Evolutionary conservation across 2,888 invertebrate species (phyloP), one percentile per base, ranked within the genome.

Genomic region (Patella pellucida): DNA sequence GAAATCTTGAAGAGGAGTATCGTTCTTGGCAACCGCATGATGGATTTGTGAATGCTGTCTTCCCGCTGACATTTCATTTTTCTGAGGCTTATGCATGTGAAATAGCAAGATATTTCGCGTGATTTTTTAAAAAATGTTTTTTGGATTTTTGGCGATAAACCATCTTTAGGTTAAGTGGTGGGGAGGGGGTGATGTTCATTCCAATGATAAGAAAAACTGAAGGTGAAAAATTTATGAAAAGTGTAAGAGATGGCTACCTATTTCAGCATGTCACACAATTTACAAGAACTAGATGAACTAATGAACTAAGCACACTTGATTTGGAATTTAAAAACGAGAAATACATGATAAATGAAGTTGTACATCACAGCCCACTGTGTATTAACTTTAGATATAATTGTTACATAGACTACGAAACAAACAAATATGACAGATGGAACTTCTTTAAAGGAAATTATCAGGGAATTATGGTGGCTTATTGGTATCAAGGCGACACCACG

Each of bases 141-240:
- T n/a, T n/a, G n/a, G n/a, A n/a, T n/a, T n/a, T n/a, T n/a, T n/a
- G n/a, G n/a, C n/a, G n/a, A n/a, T n/a, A n/a, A n/a, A n/a, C n/a
- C n/a, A n/a, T n/a, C n/a, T n/a, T n/a, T n/a, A n/a, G n/a, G n/a
- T n/a, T n/a, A n/a, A n/a, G n/a, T n/a, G n/a, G n/a, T n/a, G n/a
- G n/a, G n/a, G n/a, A n/a, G n/a, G n/a, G n/a, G n/a, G n/a, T n/a
- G n/a, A n/a, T n/a, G n/a, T n/a, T n/a, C n/a, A n/a, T n/a, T n/a
- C n/a, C n/a, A n/a, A n/a, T n/a, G n/a, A n/a, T n/a, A n/a, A n/a
- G n/a, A n/a, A n/a, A n/a, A n/a, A n/a, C n/a, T n/a, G 16, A 19
- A 4, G n/a, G 27, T 19, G 5, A 15, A 16, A 68, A 68, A 4
- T 73, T 68, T 68, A 41, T 73, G 23, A 69, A 73, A 52, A 50